Evolutionary conservation across 2,888 invertebrate species (phyloP).

Genomic region (Nemurella pictetii): DNA sequence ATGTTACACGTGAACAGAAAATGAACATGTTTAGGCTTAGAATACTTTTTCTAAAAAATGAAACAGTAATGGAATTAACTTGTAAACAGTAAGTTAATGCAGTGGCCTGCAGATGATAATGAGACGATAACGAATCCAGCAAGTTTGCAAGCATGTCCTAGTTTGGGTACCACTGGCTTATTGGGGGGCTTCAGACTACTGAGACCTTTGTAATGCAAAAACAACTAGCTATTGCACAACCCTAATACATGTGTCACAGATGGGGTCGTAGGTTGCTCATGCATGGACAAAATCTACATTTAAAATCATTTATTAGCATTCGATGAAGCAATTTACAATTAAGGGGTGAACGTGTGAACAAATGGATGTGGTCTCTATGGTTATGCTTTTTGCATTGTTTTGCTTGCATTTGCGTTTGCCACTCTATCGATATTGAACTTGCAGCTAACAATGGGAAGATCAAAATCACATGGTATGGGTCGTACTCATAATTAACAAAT

Average conservation of each 20-base stretch:
- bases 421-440: slow-evolving; percentile 15
- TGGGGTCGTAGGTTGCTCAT: neutral
- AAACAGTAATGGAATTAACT: neutral
- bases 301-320: slow-evolving; percentile 41
- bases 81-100: slow-evolving; percentile 18
- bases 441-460: slow-evolving; percentile 29
- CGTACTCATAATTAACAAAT: slow-evolving; percentile 13
- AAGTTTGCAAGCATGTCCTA: neutral
- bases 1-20: neutral
- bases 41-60: neutral
- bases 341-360: slow-evolving; percentile 8
- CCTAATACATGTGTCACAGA: slow-evolving; percentile 3
- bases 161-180: neutral
- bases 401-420: neutral
- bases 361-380: slow-evolving; percentile 6
- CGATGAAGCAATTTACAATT: slow-evolving; percentile 35
- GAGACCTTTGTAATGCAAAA: slow-evolving; percentile 8
- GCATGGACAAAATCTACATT: slow-evolving; percentile 36
- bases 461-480: slow-evolving; percentile 19
- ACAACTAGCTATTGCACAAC: slow-evolving; percentile 18
- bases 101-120: neutral
- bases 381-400: slow-evolving; percentile 9
- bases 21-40: neutral
- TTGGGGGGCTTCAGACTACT: neutral
- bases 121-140: neutral